Base-by-base conservation (phyloP, 2,888 invertebrate genomes). In the Eupithecia exiguata region DNA sequence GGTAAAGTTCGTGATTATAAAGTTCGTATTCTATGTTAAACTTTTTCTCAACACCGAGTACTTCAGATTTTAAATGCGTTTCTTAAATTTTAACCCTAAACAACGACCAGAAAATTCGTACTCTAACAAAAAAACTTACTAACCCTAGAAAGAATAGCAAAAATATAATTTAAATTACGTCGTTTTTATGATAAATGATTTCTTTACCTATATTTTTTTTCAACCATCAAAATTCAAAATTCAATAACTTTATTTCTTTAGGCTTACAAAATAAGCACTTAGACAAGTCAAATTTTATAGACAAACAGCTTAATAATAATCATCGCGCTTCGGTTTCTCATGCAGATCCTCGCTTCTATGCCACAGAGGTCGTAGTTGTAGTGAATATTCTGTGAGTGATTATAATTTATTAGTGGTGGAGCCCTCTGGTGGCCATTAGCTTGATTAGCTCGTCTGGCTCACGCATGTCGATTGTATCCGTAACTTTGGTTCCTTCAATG, bases 371-470 rank as follows among this genome's bases (percentile, higher is more conserved):
- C 62, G 18, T 58, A 35, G 62, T 35, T 62, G 7, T 10, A 61
- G 71, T 69, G 70, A 74, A 61, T 61, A 62, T 70, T 70, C 40
- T 30, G 38, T 67, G 40, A 49, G 58, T 68, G 36, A 71, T 40
- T 53, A 74, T 71, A 65, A 69, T 58, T 69, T 74, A 35, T 70
- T 68, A 70, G 58, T 58, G 71, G 70, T 68, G 67, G 72, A 38
- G 86, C 85, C 87, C 87, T 87, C 86, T 84, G 82, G 84, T 84
- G 80, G 81, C 89, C 89, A 93, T 93, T 93, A 91, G 90, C 89
- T 90, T 92, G 92, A 92, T 93, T 92, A 92, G 92, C 92, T 91
- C 89, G 90, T 89, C 88, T 89, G 86, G 85, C 86, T 88, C 90
- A 91, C 91, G 91, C 87, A 87, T 87, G 88, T 85, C 88, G 91